A percentile compares a stretch with the other conserved stretches of the same genome.
Evolutionary conservation across 2,113 vertebrate genomes (phyloP).

Genomic region (Epinephelus cyanopodus): DNA sequence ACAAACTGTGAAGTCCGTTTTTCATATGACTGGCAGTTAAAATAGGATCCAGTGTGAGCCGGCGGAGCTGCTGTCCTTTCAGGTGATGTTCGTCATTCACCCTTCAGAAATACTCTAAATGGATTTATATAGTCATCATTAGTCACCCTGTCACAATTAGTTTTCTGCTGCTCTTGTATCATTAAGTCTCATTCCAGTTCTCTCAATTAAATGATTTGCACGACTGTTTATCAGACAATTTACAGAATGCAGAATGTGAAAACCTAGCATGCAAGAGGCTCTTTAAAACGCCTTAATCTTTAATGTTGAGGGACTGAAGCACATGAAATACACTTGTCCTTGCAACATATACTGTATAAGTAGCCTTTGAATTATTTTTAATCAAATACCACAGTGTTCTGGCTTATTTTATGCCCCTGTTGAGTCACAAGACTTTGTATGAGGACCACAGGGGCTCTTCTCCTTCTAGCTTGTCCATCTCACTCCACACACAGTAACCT

Average conservation of each 20-base stretch:
- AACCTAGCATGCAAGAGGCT: background rate
- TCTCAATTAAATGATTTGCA: slow-evolving; percentile 48
- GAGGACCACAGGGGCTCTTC: slow-evolving; percentile 15
- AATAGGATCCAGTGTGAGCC: background rate
- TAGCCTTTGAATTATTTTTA: background rate
- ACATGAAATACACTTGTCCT: background rate
- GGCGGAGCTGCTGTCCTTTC: slow-evolving; percentile 29
- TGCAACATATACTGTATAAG: background rate
- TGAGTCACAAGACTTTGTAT: slow-evolving; percentile 21
- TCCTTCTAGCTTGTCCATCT: slow-evolving; percentile 28
- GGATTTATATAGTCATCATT: slow-evolving; percentile 51
- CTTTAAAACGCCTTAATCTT: background rate
- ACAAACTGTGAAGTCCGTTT: slow-evolving; percentile 41
- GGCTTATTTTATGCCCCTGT: background rate
- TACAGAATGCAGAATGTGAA: background rate
- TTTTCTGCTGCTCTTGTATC: slow-evolving; percentile 49
- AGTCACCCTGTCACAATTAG: slow-evolving; percentile 62
- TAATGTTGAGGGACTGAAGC: background rate
- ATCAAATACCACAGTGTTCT: background rate
- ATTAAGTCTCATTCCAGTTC: slow-evolving; percentile 51
- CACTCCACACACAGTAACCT: slow-evolving; percentile 53
- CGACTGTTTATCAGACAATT: slow-evolving; percentile 34
- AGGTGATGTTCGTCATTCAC: slow-evolving; percentile 10
- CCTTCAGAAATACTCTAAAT: slow-evolving; percentile 33
- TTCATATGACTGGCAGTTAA: slow-evolving; percentile 44